These are phyloP conservation scores for Dolichotis patagonum DNA, from an alignment of 2,113 vertebrate genomes.

Conservation along the genomic window DNA sequence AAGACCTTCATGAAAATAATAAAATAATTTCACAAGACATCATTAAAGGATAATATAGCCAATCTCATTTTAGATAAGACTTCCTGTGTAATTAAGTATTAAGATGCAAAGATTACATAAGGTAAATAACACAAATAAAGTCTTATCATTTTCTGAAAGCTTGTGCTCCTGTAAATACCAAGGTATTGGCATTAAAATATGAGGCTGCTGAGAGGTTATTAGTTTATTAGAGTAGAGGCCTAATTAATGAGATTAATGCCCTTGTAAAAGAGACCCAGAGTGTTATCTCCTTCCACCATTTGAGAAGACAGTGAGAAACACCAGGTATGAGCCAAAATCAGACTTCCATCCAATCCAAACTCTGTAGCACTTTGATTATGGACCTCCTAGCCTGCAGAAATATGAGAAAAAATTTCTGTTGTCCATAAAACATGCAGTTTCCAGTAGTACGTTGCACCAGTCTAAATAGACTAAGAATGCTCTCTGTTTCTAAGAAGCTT, in stretches of 20 bases:
- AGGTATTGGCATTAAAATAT: not conserved
- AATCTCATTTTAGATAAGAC: not conserved
- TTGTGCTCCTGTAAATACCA: not conserved
- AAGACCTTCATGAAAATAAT: not conserved
- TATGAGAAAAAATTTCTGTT: not conserved
- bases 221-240: not conserved
- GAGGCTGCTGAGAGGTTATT: not conserved
- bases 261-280: not conserved
- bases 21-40: not conserved
- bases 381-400: too few species aligned
- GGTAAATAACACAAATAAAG: not conserved
- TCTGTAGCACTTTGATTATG: not conserved
- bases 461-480: not conserved
- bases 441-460: not conserved
- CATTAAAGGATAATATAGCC: not conserved
- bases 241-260: not conserved
- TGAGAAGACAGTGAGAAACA: not conserved
- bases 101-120: not conserved
- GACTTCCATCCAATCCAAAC: not conserved
- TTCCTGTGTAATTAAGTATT: not conserved
- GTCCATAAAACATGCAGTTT: not conserved
- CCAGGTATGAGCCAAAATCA: not conserved
- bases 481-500: not conserved
- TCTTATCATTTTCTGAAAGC: not conserved
- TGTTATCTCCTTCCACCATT: not conserved